Evolutionary conservation across 1,140 invertebrate genomes (phyloP).

Genomic region (Diachasmimorpha longicaudata): DNA sequence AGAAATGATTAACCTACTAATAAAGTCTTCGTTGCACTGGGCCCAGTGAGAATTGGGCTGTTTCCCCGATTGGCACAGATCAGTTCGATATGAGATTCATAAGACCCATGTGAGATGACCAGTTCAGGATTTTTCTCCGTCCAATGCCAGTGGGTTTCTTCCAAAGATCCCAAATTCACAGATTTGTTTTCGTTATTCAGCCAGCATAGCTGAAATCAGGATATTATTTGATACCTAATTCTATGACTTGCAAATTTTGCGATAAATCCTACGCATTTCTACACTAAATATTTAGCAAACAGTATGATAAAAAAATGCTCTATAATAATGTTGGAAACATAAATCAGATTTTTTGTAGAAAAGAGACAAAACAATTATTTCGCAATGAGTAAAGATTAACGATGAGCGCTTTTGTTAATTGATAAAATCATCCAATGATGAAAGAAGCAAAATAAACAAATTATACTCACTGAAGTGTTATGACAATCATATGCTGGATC

Average conservation of each 20-base stretch:
- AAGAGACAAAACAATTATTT: too few species aligned
- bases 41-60: neutral
- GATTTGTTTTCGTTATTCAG: neutral
- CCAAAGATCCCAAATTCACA: slow-evolving; percentile 24
- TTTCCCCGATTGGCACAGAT: neutral
- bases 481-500: neutral
- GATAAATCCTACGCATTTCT: neutral
- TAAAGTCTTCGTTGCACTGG: neutral
- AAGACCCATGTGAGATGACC: neutral
- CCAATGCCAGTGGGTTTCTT: slow-evolving; percentile 29
- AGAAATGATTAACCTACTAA: neutral
- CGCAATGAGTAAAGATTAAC: too few species aligned
- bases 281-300: neutral
- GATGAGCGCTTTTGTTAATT: too few species aligned
- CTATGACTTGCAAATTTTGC: too few species aligned
- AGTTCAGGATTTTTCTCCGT: neutral
- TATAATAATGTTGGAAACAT: too few species aligned
- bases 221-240: too few species aligned
- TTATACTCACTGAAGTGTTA: slow-evolving; percentile 28
- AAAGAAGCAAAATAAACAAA: too few species aligned
- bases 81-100: neutral
- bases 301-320: too few species aligned
- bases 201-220: slow-evolving; percentile 29
- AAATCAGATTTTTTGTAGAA: too few species aligned
- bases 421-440: too few species aligned